A percentile compares a stretch with the other conserved stretches of the same genome.
Evolutionary conservation across 2,797 vertebrate genomes (phyloP).

Genomic region (Amniataba percoides): DNA sequence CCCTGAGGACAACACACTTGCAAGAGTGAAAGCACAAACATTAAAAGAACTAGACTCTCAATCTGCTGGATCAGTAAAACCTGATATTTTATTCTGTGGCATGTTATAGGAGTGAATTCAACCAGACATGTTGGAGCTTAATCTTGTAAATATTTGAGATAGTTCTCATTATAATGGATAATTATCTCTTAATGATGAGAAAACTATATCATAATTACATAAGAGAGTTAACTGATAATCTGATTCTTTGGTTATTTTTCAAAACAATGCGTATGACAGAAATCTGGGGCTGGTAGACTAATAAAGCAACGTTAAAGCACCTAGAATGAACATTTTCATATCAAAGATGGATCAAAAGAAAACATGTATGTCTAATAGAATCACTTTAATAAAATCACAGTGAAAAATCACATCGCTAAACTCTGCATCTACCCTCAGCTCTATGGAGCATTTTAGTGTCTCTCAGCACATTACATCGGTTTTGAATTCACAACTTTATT

Average conservation of each 20-base stretch:
- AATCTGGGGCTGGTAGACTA: not conserved
- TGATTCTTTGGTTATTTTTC: not conserved
- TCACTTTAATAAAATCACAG: too few relatives aligned
- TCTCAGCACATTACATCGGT: not conserved
- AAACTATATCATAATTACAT: not conserved
- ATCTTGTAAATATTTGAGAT: constrained; percentile 14
- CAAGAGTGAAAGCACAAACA: not conserved
- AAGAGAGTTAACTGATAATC: not conserved
- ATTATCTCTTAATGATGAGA: constrained; percentile 1
- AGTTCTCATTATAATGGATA: constrained; percentile 3
- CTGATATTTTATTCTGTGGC: constrained; percentile 1
- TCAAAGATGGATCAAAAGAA: not conserved
- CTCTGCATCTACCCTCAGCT: not conserved
- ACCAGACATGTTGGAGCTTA: not conserved
- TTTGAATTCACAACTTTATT: not conserved
- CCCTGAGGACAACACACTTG: not conserved
- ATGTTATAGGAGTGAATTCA: not conserved
- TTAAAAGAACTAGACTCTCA: not conserved
- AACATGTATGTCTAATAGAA: not conserved
- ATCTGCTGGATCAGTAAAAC: not conserved
- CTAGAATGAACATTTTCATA: too few relatives aligned
- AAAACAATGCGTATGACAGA: not conserved
- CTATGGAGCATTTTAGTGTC: not conserved
- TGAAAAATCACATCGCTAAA: not conserved
- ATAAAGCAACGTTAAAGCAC: not conserved